Conservation (phyloP, 2,113 vertebrate genomes). For the Ahaetulla prasina region DNA sequence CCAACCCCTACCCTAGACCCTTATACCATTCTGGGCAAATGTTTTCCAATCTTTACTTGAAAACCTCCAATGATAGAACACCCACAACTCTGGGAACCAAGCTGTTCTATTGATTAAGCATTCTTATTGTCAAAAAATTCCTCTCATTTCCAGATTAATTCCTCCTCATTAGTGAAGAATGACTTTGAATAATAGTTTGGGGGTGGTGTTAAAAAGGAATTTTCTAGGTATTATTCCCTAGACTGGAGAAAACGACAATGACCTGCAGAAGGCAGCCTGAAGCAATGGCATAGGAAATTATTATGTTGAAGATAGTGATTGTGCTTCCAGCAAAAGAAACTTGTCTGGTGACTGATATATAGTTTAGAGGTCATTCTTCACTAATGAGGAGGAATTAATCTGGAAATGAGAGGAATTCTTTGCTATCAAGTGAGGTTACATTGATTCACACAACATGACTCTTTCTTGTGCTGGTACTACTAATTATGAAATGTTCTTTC, state of each 20-base stretch:
- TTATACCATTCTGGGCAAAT: not conserved
- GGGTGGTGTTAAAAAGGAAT: not conserved
- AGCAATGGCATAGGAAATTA: not conserved
- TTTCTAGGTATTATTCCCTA: not conserved
- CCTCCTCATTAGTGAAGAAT: not conserved
- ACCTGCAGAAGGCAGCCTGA: not conserved
- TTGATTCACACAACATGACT: not conserved
- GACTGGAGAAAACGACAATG: not conserved
- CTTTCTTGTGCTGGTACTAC: not conserved
- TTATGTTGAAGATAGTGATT: not conserved
- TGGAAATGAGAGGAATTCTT: too few species aligned
- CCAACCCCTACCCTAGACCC: not conserved
- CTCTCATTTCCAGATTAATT: not conserved
- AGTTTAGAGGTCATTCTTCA: too few species aligned
- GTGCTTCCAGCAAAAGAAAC: not conserved
- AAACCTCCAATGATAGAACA: not conserved
- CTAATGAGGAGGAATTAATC: too few species aligned
- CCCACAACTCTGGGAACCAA: not conserved
- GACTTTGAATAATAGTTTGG: not conserved
- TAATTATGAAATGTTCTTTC: not conserved
- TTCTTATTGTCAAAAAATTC: not conserved
- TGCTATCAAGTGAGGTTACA: not conserved
- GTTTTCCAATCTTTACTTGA: not conserved
- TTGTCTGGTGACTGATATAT: not conserved
- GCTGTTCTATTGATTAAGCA: not conserved